Percentiles rank a stretch among this genome's conserved stretches.
Evolutionary conservation across 1,140 invertebrate species (phyloP).

Genomic region (Sipha flava): DNA sequence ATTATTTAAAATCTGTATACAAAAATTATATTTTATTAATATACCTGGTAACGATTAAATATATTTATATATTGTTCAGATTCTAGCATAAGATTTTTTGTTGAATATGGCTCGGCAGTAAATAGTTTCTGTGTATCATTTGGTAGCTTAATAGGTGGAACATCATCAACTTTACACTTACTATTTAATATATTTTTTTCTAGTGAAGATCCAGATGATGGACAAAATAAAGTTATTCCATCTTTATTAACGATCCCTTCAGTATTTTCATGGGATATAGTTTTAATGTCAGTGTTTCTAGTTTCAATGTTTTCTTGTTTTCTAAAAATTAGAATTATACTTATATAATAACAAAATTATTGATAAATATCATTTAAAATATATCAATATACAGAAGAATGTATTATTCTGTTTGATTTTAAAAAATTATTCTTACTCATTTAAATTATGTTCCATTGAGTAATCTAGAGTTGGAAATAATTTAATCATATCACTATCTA

Average conservation of each 20-base stretch:
- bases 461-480: background rate
- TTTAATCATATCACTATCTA: background rate
- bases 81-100: background rate
- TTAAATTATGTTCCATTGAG: background rate
- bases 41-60: slow-evolving; percentile 28
- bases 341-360: background rate
- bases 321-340: background rate
- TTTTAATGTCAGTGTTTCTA: too few relatives aligned
- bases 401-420: background rate
- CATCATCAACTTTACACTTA: background rate
- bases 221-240: too few relatives aligned
- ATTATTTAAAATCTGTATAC: background rate
- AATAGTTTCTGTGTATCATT: background rate
- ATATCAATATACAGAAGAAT: too few relatives aligned
- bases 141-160: background rate
- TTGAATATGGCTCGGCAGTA: background rate
- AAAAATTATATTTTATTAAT: background rate
- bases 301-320: background rate
- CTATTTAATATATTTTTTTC: too few relatives aligned
- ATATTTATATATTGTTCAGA: slow-evolving; percentile 4
- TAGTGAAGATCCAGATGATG: background rate
- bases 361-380: too few relatives aligned
- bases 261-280: background rate
- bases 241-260: background rate
- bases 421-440: slow-evolving; percentile 1